phyloP scores from a whole-genome alignment of 2,113 vertebrate genomes.

The Paralichthys olivaceus region DNA sequence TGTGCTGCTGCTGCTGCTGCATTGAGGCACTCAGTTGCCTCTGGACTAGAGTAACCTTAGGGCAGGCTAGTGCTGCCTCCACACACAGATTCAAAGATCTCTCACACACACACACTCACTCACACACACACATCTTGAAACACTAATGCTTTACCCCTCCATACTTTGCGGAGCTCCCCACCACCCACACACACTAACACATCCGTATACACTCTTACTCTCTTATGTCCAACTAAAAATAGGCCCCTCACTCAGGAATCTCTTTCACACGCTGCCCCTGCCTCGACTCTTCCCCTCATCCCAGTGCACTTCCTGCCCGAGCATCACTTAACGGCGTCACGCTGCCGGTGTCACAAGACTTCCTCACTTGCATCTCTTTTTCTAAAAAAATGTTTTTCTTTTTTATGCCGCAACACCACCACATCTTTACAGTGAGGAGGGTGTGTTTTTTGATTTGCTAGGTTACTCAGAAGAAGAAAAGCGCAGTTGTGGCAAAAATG shows the following conservation, averaged over 20 bases:
- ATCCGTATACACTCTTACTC: slow-evolving; percentile 47
- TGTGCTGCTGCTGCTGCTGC: slow-evolving; percentile 42
- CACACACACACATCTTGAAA: slow-evolving; percentile 5
- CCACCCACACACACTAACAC: slow-evolving; percentile 44
- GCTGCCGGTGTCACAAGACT: slow-evolving; percentile 15
- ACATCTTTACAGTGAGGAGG: slow-evolving; percentile 4
- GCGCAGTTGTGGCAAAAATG: slow-evolving; percentile 65
- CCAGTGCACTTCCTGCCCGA: slow-evolving; percentile 58
- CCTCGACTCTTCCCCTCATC: slow-evolving; percentile 49
- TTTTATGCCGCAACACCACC: slow-evolving; percentile 1
- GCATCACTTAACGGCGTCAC: slow-evolving; percentile 62
- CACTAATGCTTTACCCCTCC: slow-evolving; percentile 9
- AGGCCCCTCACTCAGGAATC: slow-evolving; percentile 70
- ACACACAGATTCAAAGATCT: slow-evolving; percentile 12
- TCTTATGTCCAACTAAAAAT: slow-evolving; percentile 76
- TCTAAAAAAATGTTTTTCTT: neutral
- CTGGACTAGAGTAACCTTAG: slow-evolving; percentile 39
- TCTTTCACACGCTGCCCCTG: slow-evolving; percentile 60
- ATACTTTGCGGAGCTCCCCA: slow-evolving; percentile 5
- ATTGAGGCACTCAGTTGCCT: slow-evolving; percentile 41
- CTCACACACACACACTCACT: neutral
- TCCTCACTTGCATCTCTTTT: neutral
- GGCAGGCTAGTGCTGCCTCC: slow-evolving; percentile 37
- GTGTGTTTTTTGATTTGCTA: slow-evolving; percentile 60
- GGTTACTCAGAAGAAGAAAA: slow-evolving; percentile 63